Evolutionary conservation across 2,113 vertebrate genomes (phyloP), one percentile per base, ranked within the genome.

Genomic region (Lepisosteus oculatus): DNA sequence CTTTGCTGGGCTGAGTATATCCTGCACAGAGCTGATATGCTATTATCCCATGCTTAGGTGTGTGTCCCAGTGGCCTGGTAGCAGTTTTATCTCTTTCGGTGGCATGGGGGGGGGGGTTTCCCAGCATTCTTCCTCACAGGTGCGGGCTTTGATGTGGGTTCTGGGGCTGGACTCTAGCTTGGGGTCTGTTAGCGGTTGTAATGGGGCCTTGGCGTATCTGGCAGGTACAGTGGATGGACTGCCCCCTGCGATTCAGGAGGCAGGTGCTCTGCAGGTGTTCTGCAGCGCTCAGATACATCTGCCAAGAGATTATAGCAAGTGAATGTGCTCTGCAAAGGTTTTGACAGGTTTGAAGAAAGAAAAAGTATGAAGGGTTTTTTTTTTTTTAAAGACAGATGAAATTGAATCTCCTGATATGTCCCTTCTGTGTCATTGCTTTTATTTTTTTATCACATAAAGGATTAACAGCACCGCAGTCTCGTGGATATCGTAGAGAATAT

Each of bases 381-480:
- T 70, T 70, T 62, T 64, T 65, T 43, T 54, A 67, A 57, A 51
- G 47, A 54, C 65, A 51, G 43, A 51, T 54, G 14, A 8, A 61
- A 51, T 54, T n/a, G 14, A 17, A 72, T 47, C n/a, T 66, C 9
- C 47, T 51, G 5, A 9, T 51, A 51, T 9, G 47, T 51, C 5
- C 47, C 29, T 29, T 29, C 29, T 29, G 29, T 29, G 65, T 73
- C 6, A 14, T 17, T 43, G 29, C 51, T 57, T 8, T 8, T 29
- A 41, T 43, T 73, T 73, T 67, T 72, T 67, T 67, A 61, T 72
- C 55, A 61, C 54, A 45, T 15, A 41, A 6, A 51, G 7, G 70
- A 56, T 67, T 68, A 57, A 66, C 64, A 14, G 29, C 29, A 29
- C 29, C 29, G 2, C 29, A 29, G 29, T 29, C 29, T 29, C 29